phyloP scores from a whole-genome alignment of 2,797 vertebrate species.

The Saxicola maurus region DNA sequence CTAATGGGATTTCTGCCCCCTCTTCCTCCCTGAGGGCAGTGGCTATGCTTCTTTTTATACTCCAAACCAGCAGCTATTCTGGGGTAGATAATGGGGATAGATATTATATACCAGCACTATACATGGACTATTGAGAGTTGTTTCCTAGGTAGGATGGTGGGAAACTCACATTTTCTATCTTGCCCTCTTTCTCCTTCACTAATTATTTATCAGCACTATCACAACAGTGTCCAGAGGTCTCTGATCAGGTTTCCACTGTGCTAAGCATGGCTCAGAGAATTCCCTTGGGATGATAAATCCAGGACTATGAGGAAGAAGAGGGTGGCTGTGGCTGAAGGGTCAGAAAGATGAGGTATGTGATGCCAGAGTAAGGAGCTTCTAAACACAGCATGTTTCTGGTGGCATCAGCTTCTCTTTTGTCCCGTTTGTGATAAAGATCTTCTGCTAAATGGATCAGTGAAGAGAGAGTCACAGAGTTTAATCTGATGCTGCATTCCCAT shows the following conservation, averaged over 20 bases:
- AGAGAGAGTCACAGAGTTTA: background rate
- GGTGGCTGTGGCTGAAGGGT: background rate
- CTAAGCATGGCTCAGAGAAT: background rate
- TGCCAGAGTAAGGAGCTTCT: background rate
- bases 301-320: background rate
- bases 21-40: background rate
- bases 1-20: background rate
- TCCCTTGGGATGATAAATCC: background rate
- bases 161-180: background rate
- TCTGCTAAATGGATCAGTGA: background rate
- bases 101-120: background rate
- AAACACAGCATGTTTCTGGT: background rate
- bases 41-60: background rate
- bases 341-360: background rate
- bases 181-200: background rate
- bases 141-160: background rate
- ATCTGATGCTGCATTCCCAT: accelerated
- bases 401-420: background rate
- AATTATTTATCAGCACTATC: background rate
- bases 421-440: background rate
- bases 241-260: background rate
- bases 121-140: background rate
- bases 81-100: background rate
- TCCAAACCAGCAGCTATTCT: background rate
- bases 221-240: background rate